phyloP scores from a whole-genome alignment of 2,797 vertebrate species.

The Chiroxiphia lanceolata region DNA sequence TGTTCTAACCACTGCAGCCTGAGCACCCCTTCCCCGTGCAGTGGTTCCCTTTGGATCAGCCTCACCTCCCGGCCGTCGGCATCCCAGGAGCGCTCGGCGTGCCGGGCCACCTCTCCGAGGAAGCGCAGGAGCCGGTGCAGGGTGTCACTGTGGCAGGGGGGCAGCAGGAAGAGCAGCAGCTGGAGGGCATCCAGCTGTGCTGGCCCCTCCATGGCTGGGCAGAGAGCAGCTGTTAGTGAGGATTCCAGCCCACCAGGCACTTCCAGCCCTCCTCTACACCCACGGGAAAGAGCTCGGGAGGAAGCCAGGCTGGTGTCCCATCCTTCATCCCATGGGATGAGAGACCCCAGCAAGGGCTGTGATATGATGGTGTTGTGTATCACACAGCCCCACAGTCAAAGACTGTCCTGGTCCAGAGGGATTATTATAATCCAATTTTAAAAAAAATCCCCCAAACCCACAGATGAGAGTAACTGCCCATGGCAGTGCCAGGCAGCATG shows the following conservation, averaged over 20 bases:
- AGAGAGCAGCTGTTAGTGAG: not conserved
- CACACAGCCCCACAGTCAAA: not conserved
- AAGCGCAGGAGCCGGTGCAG: constrained; percentile 86
- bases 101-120: constrained; percentile 82
- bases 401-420: not conserved
- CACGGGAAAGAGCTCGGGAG: not conserved
- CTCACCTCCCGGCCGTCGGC: constrained; percentile 82
- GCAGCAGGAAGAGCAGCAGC: constrained; percentile 89
- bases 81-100: constrained; percentile 79
- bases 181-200: constrained; percentile 85
- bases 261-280: not conserved
- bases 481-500: not conserved
- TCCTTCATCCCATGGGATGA: not conserved
- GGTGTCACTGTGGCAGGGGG: constrained; percentile 91
- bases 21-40: fast-evolving
- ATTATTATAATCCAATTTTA: not conserved
- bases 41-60: fast-evolving
- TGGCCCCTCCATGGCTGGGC: constrained; percentile 75
- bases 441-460: not conserved
- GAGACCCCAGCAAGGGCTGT: not conserved
- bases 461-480: fast-evolving
- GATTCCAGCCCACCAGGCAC: not conserved
- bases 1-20: fast-evolving
- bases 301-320: not conserved
- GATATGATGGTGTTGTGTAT: fast-evolving